phyloP scores from a whole-genome alignment of 2,797 vertebrate species.

The Kryptopterus vitreolus region DNA sequence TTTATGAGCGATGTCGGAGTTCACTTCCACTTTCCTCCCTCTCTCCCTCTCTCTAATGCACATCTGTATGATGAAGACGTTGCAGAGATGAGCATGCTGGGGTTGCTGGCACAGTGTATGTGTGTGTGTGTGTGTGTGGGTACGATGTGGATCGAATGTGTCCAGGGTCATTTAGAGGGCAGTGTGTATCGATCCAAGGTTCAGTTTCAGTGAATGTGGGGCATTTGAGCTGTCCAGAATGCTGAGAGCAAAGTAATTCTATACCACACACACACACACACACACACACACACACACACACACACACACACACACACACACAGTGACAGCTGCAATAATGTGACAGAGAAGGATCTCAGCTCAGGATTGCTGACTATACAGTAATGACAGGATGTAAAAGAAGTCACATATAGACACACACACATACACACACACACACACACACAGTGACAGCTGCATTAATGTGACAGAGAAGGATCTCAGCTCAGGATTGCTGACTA shows the following conservation, averaged over 20 bases:
- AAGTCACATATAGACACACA: constrained; percentile 39
- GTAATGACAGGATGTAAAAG: constrained; percentile 9
- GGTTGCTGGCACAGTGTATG: neutral
- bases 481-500: constrained; percentile 16
- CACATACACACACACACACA: constrained; percentile 30
- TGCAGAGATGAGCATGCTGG: constrained; percentile 14
- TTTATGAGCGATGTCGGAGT: constrained; percentile 64
- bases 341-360: constrained; percentile 1
- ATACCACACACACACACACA: constrained; percentile 23
- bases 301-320: constrained; percentile 29
- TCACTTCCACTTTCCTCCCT: constrained; percentile 12
- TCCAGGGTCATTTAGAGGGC: constrained; percentile 30
- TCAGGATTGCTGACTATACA: constrained; percentile 21
- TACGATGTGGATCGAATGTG: neutral
- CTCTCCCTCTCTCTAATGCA: neutral
- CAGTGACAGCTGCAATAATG: neutral
- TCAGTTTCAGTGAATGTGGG: constrained; percentile 41
- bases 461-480: constrained; percentile 1
- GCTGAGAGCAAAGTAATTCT: constrained; percentile 38
- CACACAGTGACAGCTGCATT: constrained; percentile 1
- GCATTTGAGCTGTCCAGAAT: constrained; percentile 37
- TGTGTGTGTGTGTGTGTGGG: neutral
- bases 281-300: constrained; percentile 30
- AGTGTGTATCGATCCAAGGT: constrained; percentile 39
- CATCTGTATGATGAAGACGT: constrained; percentile 1